Base-by-base conservation (phyloP, 1,140 invertebrate genomes). In the Lepidostoma basale region DNA sequence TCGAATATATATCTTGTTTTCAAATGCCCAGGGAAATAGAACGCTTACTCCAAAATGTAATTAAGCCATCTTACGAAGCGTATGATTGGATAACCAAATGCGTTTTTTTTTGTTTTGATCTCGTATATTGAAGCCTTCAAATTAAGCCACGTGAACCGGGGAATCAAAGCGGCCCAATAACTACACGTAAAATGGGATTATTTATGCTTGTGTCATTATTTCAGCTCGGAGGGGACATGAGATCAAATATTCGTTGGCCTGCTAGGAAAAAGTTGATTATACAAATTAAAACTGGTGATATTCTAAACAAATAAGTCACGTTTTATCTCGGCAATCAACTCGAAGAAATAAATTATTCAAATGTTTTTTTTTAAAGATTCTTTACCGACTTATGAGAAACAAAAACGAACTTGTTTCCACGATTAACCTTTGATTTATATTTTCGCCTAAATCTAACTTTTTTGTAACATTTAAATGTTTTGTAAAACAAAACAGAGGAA, bases 1-100 rank as follows among this genome's bases (percentile, higher is more conserved):
- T n/a, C n/a, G n/a, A n/a, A n/a, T n/a, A n/a, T n/a, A n/a, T 36
- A 36, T 5, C 33, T 5, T 6, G 33, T 36, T 36, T 36, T 36
- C 1, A 36, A 36, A 36, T n/a, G 14, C 33, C 33, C 14, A 5
- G 33, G 14, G 33, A n/a, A 36, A 36, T 36, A 36, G 5, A 20
- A 22, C 20, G 18, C 20, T 39, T 45, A 28, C 12, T 30, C 28
- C 30, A 54, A 70, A 70, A 70, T 67, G 63, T 67, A 67, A 70
- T 70, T 67, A 70, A 62, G 47, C 58, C 44, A 25, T 45, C 52
- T 62, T 36, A 58, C 20, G 64, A 63, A 63, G 44, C 69, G 63
- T 67, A 58, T 67, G 63, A 70, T 70, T 70, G 64, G 64, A 63
- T 67, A 52, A 47, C 59, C 45, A 56, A 70, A 62, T 64, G 22